A percentile compares a stretch with the other conserved stretches of the same genome.
Conservation (phyloP, 1,140 invertebrate genomes). For the Aphaenogaster ashmeadi region DNA sequence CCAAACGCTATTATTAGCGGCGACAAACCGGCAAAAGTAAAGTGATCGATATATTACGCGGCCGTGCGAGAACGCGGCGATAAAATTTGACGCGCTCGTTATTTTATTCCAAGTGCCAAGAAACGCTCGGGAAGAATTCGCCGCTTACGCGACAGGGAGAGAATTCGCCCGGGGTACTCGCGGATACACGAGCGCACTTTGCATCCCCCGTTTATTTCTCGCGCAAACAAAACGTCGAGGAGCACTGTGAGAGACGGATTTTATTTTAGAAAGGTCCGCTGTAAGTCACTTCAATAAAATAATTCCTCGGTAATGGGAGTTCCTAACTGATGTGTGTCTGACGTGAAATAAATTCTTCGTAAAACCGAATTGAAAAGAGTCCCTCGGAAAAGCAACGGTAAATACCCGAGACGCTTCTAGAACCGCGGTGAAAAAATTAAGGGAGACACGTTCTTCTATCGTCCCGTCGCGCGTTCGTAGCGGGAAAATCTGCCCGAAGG, state of each 20-base stretch:
- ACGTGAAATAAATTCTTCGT: constrained; percentile 21
- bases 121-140: not conserved
- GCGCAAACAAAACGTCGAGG: not conserved
- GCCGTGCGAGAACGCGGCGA: constrained; percentile 43
- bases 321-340: not conserved
- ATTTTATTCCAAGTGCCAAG: constrained; percentile 65
- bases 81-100: constrained; percentile 69
- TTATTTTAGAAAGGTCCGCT: not conserved
- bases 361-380: constrained; percentile 23
- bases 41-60: constrained; percentile 66
- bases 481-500: constrained; percentile 46
- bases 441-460: constrained; percentile 23
- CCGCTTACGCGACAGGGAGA: not conserved
- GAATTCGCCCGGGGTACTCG: constrained; percentile 1
- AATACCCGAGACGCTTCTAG: not conserved
- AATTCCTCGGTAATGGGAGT: not conserved
- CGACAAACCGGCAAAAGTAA: constrained; percentile 59
- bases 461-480: not conserved
- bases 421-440: constrained; percentile 1
- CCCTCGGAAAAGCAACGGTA: not conserved
- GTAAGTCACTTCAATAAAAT: constrained; percentile 9
- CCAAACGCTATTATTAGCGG: constrained; percentile 74
- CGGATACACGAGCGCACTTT: not conserved
- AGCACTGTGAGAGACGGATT: not conserved
- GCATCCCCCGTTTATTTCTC: constrained; percentile 1